Evolutionary conservation across 1,140 invertebrate genomes (phyloP), one percentile per base, ranked within the genome.

Genomic region (Araneus ventricosus): DNA sequence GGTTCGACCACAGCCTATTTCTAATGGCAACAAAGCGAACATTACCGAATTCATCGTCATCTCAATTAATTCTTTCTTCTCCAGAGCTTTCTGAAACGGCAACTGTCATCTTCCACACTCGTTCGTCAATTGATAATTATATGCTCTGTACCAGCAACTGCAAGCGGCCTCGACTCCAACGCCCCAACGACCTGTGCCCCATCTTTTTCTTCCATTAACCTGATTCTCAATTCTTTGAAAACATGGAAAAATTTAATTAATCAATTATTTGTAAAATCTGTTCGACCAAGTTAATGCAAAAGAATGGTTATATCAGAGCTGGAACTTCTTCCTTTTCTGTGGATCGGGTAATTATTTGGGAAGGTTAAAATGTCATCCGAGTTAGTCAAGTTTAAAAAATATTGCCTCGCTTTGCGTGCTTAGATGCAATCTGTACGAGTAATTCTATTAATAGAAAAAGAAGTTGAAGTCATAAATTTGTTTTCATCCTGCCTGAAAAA

Each of bases 71-170:
- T 84, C 80, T 45, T 84, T 84, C 39, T 52, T 45, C 24, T 45
- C 24, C 30, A 45, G 17, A 45, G 37, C 37, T n/a, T 41, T n/a
- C 8, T 45, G n/a, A 41, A 84, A 84, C 27, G 37, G 80, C 41
- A 84, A 45, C 80, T 84, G 80, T 84, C 80, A 84, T 45, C 80
- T 84, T 84, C 20, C n/a, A 30, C 24, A 84, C 39, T 84, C 80
- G 80, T 84, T n/a, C 80, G 80, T 84, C 80, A 84, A 84, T 84
- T 84, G 37, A 84, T 84, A 84, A 84, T 84, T 45, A 84, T 41
- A 84, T 41, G 39, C 41, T 84, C 10, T 24, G 39, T 84, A 22
- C 41, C 24, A 39, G 80, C 80, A 84, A 84, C 41, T 45, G 37
- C 24, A 84, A 52, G 17, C 80, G 80, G 39, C 80, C 80, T 84